Conservation (phyloP, 1,140 invertebrate genomes). For the Papilio xuthus region DNA sequence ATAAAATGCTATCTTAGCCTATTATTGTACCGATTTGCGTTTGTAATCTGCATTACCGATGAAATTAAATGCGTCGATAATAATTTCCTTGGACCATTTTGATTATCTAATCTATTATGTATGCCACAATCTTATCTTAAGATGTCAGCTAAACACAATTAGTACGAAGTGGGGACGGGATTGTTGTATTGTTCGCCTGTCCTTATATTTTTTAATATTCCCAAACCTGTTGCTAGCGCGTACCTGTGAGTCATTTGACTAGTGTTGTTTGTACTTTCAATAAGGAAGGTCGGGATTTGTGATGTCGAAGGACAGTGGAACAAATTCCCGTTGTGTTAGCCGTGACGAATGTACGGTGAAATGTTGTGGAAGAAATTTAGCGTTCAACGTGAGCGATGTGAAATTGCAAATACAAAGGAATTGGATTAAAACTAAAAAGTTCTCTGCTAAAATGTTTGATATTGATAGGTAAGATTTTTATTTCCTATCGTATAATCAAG, state of each 20-base stretch:
- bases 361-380: slow-evolving; percentile 53
- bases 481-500: neutral
- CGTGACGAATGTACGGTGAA: slow-evolving; percentile 51
- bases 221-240: slow-evolving; percentile 24
- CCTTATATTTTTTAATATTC: slow-evolving; percentile 20
- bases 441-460: slow-evolving; percentile 53
- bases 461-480: slow-evolving; percentile 56
- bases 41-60: neutral
- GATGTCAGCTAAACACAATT: slow-evolving; percentile 32
- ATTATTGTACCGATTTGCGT: slow-evolving; percentile 1
- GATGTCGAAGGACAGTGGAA: slow-evolving; percentile 18
- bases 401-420: slow-evolving; percentile 56
- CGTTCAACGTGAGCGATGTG: slow-evolving; percentile 53
- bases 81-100: slow-evolving; percentile 64
- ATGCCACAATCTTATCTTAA: slow-evolving; percentile 29
- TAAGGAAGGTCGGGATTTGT: slow-evolving; percentile 10
- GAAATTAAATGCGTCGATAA: slow-evolving; percentile 10
- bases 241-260: slow-evolving; percentile 28
- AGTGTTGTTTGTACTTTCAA: slow-evolving; percentile 29
- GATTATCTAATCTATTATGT: slow-evolving; percentile 62
- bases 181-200: slow-evolving; percentile 2
- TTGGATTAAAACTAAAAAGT: slow-evolving; percentile 62
- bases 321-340: slow-evolving; percentile 34
- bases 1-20: neutral
- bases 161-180: slow-evolving; percentile 1